These are phyloP conservation scores for Sinocyclocheilus rhinocerous DNA, from an alignment of 2,113 vertebrate genomes.

Conservation along the genomic window DNA sequence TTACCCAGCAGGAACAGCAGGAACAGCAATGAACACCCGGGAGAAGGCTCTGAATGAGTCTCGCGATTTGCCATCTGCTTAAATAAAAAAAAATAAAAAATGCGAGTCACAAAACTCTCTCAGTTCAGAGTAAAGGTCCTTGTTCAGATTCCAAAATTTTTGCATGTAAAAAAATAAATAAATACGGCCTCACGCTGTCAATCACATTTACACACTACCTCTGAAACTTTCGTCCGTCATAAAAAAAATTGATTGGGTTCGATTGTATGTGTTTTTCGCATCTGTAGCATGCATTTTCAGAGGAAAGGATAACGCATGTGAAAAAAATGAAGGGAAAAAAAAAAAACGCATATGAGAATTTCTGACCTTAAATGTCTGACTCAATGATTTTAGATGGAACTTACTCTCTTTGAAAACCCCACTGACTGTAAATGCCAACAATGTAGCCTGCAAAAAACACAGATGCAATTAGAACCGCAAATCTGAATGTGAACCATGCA, in stretches of 20 bases:
- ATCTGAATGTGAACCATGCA: not conserved
- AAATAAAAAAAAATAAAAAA: not conserved
- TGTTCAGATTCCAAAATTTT: too few relatives aligned
- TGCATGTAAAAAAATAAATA: too few relatives aligned
- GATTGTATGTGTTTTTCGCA: too few relatives aligned
- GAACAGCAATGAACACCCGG: constrained; percentile 78
- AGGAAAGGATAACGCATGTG: too few relatives aligned
- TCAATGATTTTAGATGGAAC: not conserved
- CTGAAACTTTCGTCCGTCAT: too few relatives aligned
- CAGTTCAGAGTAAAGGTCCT: not conserved
- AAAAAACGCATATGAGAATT: too few relatives aligned
- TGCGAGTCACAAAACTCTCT: not conserved
- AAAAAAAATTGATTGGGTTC: too few relatives aligned
- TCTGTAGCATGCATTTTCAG: too few relatives aligned
- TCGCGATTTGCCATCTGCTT: constrained; percentile 75
- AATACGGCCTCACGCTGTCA: too few relatives aligned
- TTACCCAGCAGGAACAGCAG: constrained; percentile 75
- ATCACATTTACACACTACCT: too few relatives aligned
- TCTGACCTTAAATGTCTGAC: too few relatives aligned
- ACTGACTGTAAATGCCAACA: constrained; percentile 78
- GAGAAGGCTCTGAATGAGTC: constrained; percentile 76
- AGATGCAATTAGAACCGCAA: not conserved
- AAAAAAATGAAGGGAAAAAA: too few relatives aligned
- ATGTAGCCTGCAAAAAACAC: constrained; percentile 67
- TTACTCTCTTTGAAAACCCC: constrained; percentile 81